Conservation (phyloP, 2,113 vertebrate species). For the Chaetorhynchus papuensis region DNA sequence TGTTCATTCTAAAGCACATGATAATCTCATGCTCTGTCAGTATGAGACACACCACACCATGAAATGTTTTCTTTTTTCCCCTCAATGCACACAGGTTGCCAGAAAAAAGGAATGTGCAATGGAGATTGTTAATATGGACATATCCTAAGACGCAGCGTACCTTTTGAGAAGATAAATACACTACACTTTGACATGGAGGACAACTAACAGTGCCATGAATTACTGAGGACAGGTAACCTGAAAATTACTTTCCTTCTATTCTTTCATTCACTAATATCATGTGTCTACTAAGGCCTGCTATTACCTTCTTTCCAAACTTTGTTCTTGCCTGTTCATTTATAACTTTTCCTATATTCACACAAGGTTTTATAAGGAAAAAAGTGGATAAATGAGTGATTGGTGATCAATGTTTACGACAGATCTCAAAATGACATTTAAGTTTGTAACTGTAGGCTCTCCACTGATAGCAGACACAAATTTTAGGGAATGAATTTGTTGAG, state of each 20-base stretch:
- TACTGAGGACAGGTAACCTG: constrained; percentile 54
- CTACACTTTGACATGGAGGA: background rate
- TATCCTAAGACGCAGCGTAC: background rate
- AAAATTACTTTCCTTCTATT: background rate
- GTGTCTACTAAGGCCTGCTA: background rate
- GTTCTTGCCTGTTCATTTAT: background rate
- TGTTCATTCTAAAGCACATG: background rate
- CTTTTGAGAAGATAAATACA: background rate
- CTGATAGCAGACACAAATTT: background rate
- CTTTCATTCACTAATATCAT: background rate
- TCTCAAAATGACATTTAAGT: background rate
- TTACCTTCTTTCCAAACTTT: background rate
- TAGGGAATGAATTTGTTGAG: background rate
- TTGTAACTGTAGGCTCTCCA: background rate
- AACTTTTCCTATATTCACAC: background rate
- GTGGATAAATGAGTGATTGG: background rate
- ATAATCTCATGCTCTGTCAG: background rate
- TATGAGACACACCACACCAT: background rate
- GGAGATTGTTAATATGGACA: background rate
- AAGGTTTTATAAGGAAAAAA: background rate
- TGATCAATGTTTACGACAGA: background rate
- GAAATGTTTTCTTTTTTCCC: background rate
- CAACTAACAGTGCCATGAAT: background rate
- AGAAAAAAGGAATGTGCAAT: background rate
- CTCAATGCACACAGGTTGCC: background rate